These are phyloP conservation scores for Catharus minimus DNA, from an alignment of 2,113 vertebrate species.

Conservation along the genomic window DNA sequence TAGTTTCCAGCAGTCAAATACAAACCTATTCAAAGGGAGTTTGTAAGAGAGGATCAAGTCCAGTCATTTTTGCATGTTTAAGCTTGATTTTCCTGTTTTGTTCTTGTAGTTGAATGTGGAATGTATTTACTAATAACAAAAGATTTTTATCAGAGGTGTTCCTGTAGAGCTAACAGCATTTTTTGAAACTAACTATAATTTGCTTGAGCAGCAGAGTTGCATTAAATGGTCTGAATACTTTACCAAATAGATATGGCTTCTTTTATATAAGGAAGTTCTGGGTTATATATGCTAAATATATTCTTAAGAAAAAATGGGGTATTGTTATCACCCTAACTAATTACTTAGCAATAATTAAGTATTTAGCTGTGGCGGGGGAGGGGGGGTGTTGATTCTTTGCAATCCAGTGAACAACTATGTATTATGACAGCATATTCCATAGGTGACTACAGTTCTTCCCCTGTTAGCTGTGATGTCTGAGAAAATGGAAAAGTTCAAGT, in stretches of 20 bases:
- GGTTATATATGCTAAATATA: background rate
- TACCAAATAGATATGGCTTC: background rate
- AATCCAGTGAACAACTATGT: background rate
- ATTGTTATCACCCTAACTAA: background rate
- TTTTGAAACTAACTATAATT: background rate
- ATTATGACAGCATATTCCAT: background rate
- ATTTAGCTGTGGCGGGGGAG: background rate
- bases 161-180: background rate
- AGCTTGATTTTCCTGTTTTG: constrained; percentile 1
- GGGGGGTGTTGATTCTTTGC: background rate
- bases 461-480: background rate
- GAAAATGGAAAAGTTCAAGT: background rate
- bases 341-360: background rate
- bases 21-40: background rate
- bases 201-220: background rate
- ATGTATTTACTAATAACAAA: constrained; percentile 45
- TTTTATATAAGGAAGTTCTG: background rate
- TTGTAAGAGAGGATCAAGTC: background rate
- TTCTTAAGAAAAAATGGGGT: background rate
- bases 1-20: background rate
- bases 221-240: background rate
- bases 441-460: background rate
- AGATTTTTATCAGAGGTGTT: background rate
- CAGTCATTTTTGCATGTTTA: constrained; percentile 50
- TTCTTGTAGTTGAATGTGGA: constrained; percentile 38